Evolutionary conservation across 2,888 invertebrate genomes (phyloP).

Genomic region (Creontiades dilutus): DNA sequence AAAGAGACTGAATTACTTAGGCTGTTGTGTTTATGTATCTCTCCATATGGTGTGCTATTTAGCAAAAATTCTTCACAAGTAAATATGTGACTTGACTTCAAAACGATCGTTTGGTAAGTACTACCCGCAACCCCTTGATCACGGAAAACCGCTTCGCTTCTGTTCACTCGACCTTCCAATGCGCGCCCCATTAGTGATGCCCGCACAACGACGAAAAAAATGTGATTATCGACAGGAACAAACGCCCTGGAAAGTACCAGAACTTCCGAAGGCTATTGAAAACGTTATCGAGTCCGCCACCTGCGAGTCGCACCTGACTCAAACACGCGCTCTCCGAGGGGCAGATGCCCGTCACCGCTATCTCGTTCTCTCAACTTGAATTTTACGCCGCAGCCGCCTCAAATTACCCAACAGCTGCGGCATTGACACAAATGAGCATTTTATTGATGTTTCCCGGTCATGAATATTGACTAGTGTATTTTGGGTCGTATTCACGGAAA

Average conservation of each 20-base stretch:
- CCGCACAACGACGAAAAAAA: neutral
- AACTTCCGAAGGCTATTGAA: conserved; percentile 30
- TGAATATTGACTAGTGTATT: neutral
- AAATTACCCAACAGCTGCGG: neutral
- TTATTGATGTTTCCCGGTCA: neutral
- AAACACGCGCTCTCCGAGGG: neutral
- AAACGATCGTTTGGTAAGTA: no score
- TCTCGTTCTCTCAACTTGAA: conserved; percentile 3
- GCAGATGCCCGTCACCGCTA: conserved; percentile 24
- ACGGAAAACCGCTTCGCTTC: neutral
- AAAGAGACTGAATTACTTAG: no score
- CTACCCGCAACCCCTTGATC: no score
- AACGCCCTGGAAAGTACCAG: neutral
- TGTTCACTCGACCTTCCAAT: neutral
- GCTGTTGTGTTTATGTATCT: no score
- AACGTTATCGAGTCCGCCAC: neutral
- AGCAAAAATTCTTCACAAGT: no score
- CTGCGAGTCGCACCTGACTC: neutral
- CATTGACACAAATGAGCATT: neutral
- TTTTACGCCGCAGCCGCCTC: neutral
- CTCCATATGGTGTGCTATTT: no score
- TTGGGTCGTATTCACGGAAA: neutral
- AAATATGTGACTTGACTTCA: no score
- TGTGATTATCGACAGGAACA: conserved; percentile 11
- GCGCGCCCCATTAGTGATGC: no score